Conservation (phyloP, 2,113 vertebrate genomes). For the Scytalopus superciliaris region DNA sequence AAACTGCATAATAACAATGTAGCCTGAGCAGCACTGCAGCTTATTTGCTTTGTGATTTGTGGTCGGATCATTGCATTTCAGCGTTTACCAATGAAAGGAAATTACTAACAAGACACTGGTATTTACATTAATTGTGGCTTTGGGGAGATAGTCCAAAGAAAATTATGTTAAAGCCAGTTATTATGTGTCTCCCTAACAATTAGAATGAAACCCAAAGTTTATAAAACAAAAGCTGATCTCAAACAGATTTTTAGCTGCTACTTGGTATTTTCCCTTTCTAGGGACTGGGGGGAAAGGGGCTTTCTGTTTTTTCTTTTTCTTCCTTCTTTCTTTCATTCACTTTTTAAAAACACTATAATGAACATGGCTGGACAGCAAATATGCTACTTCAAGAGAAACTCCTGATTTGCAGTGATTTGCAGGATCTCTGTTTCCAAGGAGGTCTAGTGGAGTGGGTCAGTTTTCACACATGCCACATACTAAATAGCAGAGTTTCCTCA, state of each 20-base stretch:
- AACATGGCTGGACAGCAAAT: accelerated
- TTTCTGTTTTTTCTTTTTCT: not conserved
- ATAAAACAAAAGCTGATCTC: conserved; percentile 22
- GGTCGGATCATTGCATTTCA: conserved; percentile 43
- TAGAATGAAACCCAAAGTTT: conserved; percentile 34
- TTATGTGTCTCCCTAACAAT: conserved; percentile 54
- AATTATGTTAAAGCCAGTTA: conserved; percentile 55
- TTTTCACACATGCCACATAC: accelerated
- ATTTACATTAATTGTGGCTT: conserved; percentile 67
- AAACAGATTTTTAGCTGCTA: not conserved
- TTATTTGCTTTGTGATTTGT: conserved; percentile 59
- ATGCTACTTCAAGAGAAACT: not conserved
- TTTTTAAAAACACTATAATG: not conserved
- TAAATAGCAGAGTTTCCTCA: not conserved
- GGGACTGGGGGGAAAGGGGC: accelerated
- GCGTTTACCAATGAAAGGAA: conserved; percentile 51
- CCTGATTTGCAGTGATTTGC: not conserved
- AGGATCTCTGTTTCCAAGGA: not conserved
- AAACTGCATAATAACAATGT: not conserved
- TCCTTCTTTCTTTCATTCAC: not conserved
- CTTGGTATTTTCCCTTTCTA: not conserved
- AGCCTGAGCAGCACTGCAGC: not conserved
- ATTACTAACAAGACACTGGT: conserved; percentile 39
- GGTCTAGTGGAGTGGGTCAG: not conserved
- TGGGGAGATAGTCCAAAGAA: conserved; percentile 67